Evolutionary conservation across 1,140 invertebrate species (phyloP), one percentile per base, ranked within the genome.

Genomic region (Samia ricini): DNA sequence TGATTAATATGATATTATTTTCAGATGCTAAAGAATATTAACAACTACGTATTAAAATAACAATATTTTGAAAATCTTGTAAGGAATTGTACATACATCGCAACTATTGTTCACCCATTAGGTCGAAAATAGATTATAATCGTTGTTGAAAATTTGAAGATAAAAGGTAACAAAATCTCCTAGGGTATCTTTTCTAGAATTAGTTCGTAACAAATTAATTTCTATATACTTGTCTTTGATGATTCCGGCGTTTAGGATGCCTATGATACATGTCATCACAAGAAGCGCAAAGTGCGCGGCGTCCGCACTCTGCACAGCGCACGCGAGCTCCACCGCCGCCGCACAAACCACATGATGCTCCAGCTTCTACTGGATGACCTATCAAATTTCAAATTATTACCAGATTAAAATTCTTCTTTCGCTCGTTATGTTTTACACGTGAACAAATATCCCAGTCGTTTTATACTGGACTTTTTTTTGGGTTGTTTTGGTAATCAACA

Each of bases 221-320:
- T n/a, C n/a, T n/a, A n/a, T n/a, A n/a, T n/a, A n/a, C 96, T 91
- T 94, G 94, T 80, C 97, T 90, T 22, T 94, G 87, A 80, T 98
- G 97, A 51, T 91, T 89, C 68, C 95, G 94, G 69, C 97, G 91
- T 73, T 98, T 98, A 0, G 97, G 97, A 87, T 98, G 97, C 68
- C 97, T 92, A 81, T 98, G 97, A 83, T 97, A 98, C 95, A 98
- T 97, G 74, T 98, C 96, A 84, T 98, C 97, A 83, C 97, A 98
- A 5, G 95, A 95, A 61, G 93, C 92, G 76, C 96, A 98, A 69
- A 97, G 97, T 49, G 94, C 93, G 70, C 95, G 95, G 6, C 93
- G 92, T 19, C 92, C 92, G 84, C 97, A 98, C 72, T 95, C 93
- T 60, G 95, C 93, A 88, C 97, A 98, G 21, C 93, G 92, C 1